Base-by-base conservation (phyloP, 2,888 invertebrate species). In the Odontothrips loti region DNA sequence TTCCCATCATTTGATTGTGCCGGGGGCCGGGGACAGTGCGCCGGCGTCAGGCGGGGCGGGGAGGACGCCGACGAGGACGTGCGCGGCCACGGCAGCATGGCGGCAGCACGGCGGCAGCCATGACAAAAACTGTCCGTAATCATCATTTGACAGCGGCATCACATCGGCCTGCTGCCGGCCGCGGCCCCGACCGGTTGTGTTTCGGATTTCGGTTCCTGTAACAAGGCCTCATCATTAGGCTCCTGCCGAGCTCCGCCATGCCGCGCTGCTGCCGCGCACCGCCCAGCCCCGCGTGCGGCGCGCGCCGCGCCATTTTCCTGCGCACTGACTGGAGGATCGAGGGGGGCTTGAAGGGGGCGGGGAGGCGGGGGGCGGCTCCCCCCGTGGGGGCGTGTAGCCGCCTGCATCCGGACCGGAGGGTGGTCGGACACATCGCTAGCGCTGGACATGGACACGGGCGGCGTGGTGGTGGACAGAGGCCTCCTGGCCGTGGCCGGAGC, bases 161-260 rank as follows among this genome's bases (percentile, higher is more conserved):
- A 15, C 58, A 43, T 43, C 34, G 34, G 34, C 1, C 58, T 12
- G 68, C 68, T 9, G 68, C 34, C 68, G 68, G 58, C 58, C 58
- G 15, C 20, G 11, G 15, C 58, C 17, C 20, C n/a, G n/a, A 15
- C 58, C n/a, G 58, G n/a, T 58, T 17, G 20, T 58, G 68, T 75
- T 75, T 75, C 27, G 68, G 68, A 27, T 20, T 75, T 75, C 27
- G 68, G 68, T 75, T 75, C 68, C 27, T 75, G 68, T 75, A 75
- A 75, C 68, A 27, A 75, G 68, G 27, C 68, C 68, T 75, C 68
- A 27, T 75, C 68, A 75, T 75, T 75, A 75, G 68, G 68, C 58
- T 58, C 58, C 6, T 58, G 17, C 1, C 58, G 17, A 12, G 48
- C 48, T 9, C 10, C 48, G 48, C 48, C n/a, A n/a, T 48, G 48